These are phyloP conservation scores for Phyto melanocephala DNA, from an alignment of 2,888 invertebrate genomes.

Conservation along the genomic window DNA sequence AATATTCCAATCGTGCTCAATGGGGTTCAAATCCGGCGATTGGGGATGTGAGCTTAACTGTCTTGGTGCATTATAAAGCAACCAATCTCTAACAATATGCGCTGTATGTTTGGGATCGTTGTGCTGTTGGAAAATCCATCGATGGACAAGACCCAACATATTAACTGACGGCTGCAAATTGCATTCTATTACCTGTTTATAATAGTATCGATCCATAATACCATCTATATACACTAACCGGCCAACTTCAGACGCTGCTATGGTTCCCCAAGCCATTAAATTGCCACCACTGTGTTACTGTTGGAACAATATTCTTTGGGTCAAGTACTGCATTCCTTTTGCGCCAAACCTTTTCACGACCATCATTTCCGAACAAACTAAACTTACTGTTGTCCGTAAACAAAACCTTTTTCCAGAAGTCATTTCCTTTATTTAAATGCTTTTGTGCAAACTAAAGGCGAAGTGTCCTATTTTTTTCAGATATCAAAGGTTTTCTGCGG, in stretches of 20 bases:
- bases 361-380: too few relatives aligned
- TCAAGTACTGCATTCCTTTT: too few relatives aligned
- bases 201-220: neutral
- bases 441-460: neutral
- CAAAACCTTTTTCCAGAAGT: neutral
- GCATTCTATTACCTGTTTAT: neutral
- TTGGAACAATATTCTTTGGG: too few relatives aligned
- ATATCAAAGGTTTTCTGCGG: neutral
- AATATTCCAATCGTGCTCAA: constrained; percentile 33
- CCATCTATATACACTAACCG: too few relatives aligned
- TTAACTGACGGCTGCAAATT: neutral
- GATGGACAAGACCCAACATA: too few relatives aligned
- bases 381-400: neutral
- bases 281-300: too few relatives aligned
- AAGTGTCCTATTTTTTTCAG: neutral
- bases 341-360: too few relatives aligned
- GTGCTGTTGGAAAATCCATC: too few relatives aligned
- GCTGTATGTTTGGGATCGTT: too few relatives aligned
- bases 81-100: too few relatives aligned
- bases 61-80: constrained; percentile 16
- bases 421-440: neutral
- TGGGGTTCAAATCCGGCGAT: constrained; percentile 40
- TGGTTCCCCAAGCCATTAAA: too few relatives aligned
- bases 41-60: constrained; percentile 30
- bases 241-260: too few relatives aligned